Evolutionary conservation across 2,888 invertebrate species (phyloP), one percentile per base, ranked within the genome.

Genomic region (Empis stercorea): DNA sequence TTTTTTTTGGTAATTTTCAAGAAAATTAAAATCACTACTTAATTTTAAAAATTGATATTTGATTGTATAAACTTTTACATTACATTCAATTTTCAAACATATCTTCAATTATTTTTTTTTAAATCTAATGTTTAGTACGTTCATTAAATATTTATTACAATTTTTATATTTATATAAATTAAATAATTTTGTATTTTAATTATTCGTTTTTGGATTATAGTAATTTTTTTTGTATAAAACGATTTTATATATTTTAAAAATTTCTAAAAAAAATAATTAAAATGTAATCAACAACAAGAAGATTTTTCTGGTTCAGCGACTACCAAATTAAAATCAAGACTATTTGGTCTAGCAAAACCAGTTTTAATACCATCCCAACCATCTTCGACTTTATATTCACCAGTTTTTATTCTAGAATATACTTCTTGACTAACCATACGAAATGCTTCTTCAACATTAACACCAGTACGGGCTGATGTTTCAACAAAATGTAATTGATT

Each of bases 311-410:
- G 82, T 68, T 93, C 92, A 1, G 87, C 93, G 69, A 92, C 91
- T 41, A 86, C 80, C 52, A 92, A 73, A 71, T 87, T 87, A 63
- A 84, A 85, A 69, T 88, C 87, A 66, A 86, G 73, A 51, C 84
- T 85, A 53, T 82, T 84, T 20, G 87, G 86, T 56, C 87, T 71
- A 55, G 84, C 80, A 69, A 87, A 89, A 23, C 95, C 95, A 30
- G 87, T 87, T 70, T 95, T 95, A 46, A 96, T 92, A 6, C 96
- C 95, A 61, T 96, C 95, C 94, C 95, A 95, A 13, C 93, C 95
- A 53, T 94, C 94, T 62, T 89, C 89, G 2, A 91, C 80, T 66
- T 87, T 87, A 63, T 95, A 92, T 71, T 93, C 91, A 14, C 94
- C 94, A 13, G 83, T 84, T 61, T 87, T 84, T 59, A 96, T 86